Conservation (phyloP, 2,113 vertebrate genomes). For the Martes martes region DNA sequence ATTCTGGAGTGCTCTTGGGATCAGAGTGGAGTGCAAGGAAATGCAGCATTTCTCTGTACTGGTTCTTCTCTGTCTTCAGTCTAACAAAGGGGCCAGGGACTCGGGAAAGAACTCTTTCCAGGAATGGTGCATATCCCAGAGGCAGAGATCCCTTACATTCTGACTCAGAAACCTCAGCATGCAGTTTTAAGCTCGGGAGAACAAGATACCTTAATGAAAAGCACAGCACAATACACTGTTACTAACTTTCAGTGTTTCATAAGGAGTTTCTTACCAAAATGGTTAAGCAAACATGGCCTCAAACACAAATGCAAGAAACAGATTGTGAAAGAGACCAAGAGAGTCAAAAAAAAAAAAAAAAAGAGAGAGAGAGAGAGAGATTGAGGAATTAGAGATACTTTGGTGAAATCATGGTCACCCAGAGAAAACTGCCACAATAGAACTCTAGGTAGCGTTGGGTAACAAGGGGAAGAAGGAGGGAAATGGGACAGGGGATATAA, state of each 20-base stretch:
- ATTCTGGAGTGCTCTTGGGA: neutral
- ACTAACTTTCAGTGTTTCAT: neutral
- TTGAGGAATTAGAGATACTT: neutral
- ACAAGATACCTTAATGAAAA: neutral
- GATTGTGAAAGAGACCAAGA: neutral
- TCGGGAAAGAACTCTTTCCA: neutral
- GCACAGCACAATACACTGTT: neutral
- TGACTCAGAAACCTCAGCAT: neutral
- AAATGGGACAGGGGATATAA: neutral
- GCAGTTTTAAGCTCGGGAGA: neutral
- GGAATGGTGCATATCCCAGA: neutral
- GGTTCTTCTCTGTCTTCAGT: neutral
- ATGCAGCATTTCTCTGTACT: neutral
- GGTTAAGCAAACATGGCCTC: neutral
- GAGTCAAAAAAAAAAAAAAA: neutral
- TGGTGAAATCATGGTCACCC: neutral
- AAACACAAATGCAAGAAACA: neutral
- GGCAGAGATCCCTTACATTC: neutral
- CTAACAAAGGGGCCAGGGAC: neutral
- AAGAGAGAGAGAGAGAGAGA: no score
- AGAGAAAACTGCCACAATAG: neutral
- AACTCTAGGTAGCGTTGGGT: neutral
- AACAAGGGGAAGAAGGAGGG: rapidly evolving
- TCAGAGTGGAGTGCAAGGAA: neutral
- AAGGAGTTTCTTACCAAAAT: neutral